Evolutionary conservation across 2,113 vertebrate species (phyloP), one percentile per base, ranked within the genome.

Genomic region (Rhineura floridana): DNA sequence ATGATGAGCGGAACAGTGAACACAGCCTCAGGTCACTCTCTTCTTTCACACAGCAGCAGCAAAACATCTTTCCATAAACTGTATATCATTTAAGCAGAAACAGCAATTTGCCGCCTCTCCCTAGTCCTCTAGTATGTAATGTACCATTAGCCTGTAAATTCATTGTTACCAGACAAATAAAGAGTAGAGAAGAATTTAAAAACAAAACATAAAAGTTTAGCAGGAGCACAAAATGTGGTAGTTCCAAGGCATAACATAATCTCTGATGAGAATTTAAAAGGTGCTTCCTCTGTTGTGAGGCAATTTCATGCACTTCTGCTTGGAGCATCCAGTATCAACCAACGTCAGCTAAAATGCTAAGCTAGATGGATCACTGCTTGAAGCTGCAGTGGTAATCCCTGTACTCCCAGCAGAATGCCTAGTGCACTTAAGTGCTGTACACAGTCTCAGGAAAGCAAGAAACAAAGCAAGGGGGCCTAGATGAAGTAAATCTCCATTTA

Each of bases 401-500:
- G 0, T 50, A 59, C 79, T 82, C 86, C 81, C 85, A 75, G 62
- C 6, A 2, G 76, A 86, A 76, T 77, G 25, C 44, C 52, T 75
- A 17, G 36, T 82, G 42, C 44, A 76, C 44, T 83, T 67, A 83
- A 25, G 44, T 75, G 72, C 25, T 46, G 17, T 33, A 75, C 44
- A 48, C 3, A 46, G 46, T 87, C 85, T 0, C 59, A 91, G 63
- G 81, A 87, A 0, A 81, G 21, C 23, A 83, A 88, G 72, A 93
- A 93, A 90, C 78, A 73, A 93, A 87, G 87, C 91, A 77, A 88
- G 84, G 48, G 69, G 91, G 87, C 72, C 46, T 88, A 82, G 89
- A 48, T 65, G 55, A 95, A 92, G 78, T 55, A 90, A 91, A 94
- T 91, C 89, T 85, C 91, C 59, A 87, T 94, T 93, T 87, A 62